A percentile compares a stretch with the other conserved stretches of the same genome.
phyloP scores from a whole-genome alignment of 2,797 vertebrate genomes.

The Agapornis canus region DNA sequence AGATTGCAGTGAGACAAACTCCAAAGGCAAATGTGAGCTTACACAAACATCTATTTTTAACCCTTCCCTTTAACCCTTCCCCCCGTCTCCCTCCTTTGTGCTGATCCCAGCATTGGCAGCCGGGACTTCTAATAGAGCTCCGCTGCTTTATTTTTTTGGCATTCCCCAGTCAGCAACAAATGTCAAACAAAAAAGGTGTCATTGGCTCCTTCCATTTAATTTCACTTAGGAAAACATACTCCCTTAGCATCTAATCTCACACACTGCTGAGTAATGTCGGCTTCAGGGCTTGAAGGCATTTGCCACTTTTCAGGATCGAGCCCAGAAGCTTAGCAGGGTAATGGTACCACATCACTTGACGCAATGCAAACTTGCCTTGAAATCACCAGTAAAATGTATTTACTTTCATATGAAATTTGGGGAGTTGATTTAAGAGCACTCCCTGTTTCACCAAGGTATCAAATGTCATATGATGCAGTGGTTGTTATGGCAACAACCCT shows the following conservation, averaged over 20 bases:
- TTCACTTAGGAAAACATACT: background rate
- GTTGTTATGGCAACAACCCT: constrained; percentile 34
- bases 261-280: background rate
- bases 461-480: constrained; percentile 36
- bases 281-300: background rate
- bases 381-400: constrained; percentile 38
- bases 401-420: constrained; percentile 50
- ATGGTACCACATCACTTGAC: background rate
- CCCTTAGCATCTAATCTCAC: background rate
- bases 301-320: background rate
- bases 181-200: background rate
- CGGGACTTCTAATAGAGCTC: background rate
- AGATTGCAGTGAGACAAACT: background rate
- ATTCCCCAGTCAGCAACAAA: background rate
- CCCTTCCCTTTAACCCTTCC: too few species aligned
- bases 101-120: constrained; percentile 28
- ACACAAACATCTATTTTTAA: background rate
- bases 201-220: constrained; percentile 17
- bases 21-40: background rate
- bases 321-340: background rate
- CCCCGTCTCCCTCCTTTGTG: background rate
- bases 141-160: background rate
- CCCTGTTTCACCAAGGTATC: constrained; percentile 43
- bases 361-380: background rate
- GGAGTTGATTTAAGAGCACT: constrained; percentile 61